A percentile compares a stretch with the other conserved stretches of the same genome.
Conservation (phyloP, 1,140 invertebrate species). For the Doryteuthis pealeii region DNA sequence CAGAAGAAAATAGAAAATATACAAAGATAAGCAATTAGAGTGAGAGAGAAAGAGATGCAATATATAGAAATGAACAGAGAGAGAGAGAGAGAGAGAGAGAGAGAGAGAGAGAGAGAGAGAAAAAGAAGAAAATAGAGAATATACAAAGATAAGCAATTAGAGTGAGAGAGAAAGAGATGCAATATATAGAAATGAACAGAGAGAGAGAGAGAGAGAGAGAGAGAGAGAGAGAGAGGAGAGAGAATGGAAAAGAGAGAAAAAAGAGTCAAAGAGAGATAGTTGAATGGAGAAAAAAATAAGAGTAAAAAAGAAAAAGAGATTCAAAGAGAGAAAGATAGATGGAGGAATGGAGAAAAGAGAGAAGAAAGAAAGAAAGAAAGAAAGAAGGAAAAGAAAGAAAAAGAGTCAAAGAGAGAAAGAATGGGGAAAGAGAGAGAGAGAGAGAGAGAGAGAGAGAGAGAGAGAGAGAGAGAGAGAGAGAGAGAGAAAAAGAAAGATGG, state of each 20-base stretch:
- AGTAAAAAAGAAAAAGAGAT: conserved; percentile 10
- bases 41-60: not conserved
- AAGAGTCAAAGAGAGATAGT: not conserved
- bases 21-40: not conserved
- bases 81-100: conserved; percentile 18
- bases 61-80: not conserved
- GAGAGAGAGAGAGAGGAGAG: not conserved
- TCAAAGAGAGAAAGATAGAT: conserved; percentile 15
- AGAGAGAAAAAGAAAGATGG: conserved; percentile 18
- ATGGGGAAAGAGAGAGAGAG: conserved; percentile 12
- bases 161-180: conserved; percentile 14
- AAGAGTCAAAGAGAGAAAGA: conserved; percentile 17
- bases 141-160: conserved; percentile 4
- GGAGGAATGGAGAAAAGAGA: conserved; percentile 5
- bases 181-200: not conserved
- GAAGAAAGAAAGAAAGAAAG: conserved; percentile 11
- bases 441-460: conserved; percentile 12
- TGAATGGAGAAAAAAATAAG: not conserved
- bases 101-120: conserved; percentile 22
- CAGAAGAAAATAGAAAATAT: not conserved
- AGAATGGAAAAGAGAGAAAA: not conserved
- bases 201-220: conserved; percentile 3
- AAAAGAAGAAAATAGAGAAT: conserved; percentile 11
- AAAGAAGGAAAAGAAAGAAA: conserved; percentile 1
- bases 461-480: conserved; percentile 17